Percentiles rank a stretch among this genome's conserved stretches.
Conservation (phyloP, 2,888 invertebrate species). For the Schizotus pectinicornis region DNA sequence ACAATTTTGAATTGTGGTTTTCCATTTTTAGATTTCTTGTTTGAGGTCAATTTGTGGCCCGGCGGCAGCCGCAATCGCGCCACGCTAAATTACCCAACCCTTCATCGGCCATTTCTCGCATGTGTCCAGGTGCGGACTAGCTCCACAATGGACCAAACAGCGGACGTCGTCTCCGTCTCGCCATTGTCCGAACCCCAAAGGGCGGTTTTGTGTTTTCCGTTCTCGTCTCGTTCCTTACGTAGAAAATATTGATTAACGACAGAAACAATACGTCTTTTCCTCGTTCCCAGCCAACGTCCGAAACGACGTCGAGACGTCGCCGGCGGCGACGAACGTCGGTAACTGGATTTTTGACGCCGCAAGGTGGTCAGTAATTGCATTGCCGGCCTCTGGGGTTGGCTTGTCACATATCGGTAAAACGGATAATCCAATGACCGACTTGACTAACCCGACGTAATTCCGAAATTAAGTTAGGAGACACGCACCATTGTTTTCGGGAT, state of each 20-base stretch:
- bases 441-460: constrained; percentile 44
- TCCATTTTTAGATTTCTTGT: no score
- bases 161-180: constrained; percentile 37
- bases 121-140: constrained; percentile 38
- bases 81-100: constrained; percentile 27
- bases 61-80: no score
- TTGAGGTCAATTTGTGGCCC: no score
- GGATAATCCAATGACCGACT: constrained; percentile 48
- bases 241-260: constrained; percentile 31
- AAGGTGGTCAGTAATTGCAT: constrained; percentile 57
- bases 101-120: constrained; percentile 30
- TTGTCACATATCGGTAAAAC: constrained; percentile 48
- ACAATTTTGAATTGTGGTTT: no score
- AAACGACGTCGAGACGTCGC: constrained; percentile 32
- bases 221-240: constrained; percentile 12
- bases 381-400: constrained; percentile 49
- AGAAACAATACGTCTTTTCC: constrained; percentile 18
- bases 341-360: constrained; percentile 22
- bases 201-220: constrained; percentile 32
- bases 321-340: constrained; percentile 21
- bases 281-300: constrained; percentile 27
- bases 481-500: constrained; percentile 5
- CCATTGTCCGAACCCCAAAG: constrained; percentile 41
- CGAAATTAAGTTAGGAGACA: constrained; percentile 43
- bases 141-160: constrained; percentile 43